Conservation (phyloP, 2,888 invertebrate genomes). For the Coelopa pilipes region DNA sequence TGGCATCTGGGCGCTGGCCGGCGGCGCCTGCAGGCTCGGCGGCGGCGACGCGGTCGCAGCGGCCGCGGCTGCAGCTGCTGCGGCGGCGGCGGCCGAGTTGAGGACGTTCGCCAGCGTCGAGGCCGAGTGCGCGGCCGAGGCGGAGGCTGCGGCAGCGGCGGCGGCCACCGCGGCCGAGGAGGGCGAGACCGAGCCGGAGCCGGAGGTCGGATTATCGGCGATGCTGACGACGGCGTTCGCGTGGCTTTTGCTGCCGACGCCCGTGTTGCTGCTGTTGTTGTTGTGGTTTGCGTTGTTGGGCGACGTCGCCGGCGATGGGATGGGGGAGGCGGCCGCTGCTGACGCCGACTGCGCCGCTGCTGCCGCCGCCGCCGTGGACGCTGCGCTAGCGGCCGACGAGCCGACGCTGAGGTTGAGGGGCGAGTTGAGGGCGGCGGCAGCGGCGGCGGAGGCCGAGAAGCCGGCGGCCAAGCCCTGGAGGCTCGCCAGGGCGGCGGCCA, state of each 20-base stretch:
- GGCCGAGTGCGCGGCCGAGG: conserved; percentile 34
- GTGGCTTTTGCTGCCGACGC: conserved; percentile 46
- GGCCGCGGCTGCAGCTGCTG: conserved; percentile 53
- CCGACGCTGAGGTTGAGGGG: conserved; percentile 86
- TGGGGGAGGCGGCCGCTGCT: background rate
- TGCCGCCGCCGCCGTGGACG: conserved; percentile 12
- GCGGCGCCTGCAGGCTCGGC: conserved; percentile 58
- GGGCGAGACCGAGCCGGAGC: conserved; percentile 33
- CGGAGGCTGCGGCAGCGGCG: conserved; percentile 37
- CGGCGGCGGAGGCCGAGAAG: conserved; percentile 60
- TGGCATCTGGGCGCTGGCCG: conserved; percentile 74
- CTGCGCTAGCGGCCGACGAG: conserved; percentile 50
- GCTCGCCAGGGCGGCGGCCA: conserved; percentile 73
- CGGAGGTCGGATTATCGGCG: conserved; percentile 38
- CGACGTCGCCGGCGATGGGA: conserved; percentile 18
- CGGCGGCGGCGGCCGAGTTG: conserved; percentile 50
- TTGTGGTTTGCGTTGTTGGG: conserved; percentile 5
- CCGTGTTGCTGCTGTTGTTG: conserved; percentile 36
- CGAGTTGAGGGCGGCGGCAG: conserved; percentile 77
- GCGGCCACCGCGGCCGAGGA: conserved; percentile 41
- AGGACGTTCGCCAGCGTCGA: conserved; percentile 58
- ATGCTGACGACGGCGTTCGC: conserved; percentile 32
- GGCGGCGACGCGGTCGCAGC: conserved; percentile 66
- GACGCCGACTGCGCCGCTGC: background rate
- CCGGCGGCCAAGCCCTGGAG: conserved; percentile 70